Percentiles rank a stretch among this genome's conserved stretches.
Evolutionary conservation across 1,140 invertebrate genomes (phyloP).

Genomic region (Hyposmocoma kahamanoa): DNA sequence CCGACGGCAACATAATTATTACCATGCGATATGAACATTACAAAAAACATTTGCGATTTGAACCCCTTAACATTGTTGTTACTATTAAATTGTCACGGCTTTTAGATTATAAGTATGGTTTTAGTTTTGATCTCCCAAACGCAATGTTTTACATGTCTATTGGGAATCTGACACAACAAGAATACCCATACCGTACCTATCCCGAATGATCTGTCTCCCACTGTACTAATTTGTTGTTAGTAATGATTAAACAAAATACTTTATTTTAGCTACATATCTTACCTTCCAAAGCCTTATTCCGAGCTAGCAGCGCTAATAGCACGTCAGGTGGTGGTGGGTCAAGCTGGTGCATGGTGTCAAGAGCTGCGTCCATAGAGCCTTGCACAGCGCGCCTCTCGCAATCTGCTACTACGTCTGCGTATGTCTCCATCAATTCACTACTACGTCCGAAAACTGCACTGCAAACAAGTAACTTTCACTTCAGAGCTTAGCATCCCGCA

Average conservation of each 20-base stretch:
- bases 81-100: too few relatives aligned
- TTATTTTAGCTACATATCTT: conserved; percentile 19
- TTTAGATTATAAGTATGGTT: too few relatives aligned
- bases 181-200: too few relatives aligned
- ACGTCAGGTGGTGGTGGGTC: conserved; percentile 82
- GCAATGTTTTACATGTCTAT: too few relatives aligned
- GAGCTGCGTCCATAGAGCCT: conserved; percentile 41
- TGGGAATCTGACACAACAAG: too few relatives aligned
- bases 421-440: conserved; percentile 36
- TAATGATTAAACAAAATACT: not conserved
- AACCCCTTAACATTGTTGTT: too few relatives aligned
- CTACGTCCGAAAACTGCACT: conserved; percentile 36
- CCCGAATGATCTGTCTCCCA: too few relatives aligned
- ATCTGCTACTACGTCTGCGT: conserved; percentile 49
- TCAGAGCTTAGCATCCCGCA: conserved; percentile 30
- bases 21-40: conserved; percentile 15
- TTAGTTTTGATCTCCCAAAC: too few relatives aligned
- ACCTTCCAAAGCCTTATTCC: conserved; percentile 93
- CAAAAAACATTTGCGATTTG: too few relatives aligned
- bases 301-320: conserved; percentile 85
- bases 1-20: conserved; percentile 33
- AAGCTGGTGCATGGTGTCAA: conserved; percentile 63
- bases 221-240: too few relatives aligned
- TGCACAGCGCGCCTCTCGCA: conserved; percentile 24
- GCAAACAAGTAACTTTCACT: conserved; percentile 28